These are phyloP conservation scores for Virgularia gustaviana DNA, from an alignment of 92 coral and sea anemone species.

Conservation along the genomic window DNA sequence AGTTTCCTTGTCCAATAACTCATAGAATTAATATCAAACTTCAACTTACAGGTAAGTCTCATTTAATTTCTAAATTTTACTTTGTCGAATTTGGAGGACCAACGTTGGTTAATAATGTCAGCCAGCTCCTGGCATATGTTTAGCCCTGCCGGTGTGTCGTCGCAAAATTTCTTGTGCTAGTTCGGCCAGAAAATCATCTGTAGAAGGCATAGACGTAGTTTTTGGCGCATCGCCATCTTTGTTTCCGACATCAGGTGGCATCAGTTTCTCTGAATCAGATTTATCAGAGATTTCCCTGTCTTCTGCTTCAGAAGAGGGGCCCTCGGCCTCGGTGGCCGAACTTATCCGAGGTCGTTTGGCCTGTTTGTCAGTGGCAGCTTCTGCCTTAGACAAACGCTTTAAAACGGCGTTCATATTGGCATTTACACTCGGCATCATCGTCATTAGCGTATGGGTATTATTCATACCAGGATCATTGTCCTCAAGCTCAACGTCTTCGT, in stretches of 20 bases:
- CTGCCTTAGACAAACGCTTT: not conserved
- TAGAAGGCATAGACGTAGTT: not conserved
- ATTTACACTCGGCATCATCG: not conserved
- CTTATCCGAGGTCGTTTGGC: not conserved
- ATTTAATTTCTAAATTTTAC: constrained; percentile 6
- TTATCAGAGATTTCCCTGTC: constrained; percentile 1
- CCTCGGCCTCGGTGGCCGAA: not conserved
- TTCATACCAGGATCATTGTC: not conserved
- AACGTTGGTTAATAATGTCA: constrained; percentile 43
- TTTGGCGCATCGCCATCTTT: constrained; percentile 1
- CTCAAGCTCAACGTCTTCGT: too few species aligned
- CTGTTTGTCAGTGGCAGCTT: not conserved
- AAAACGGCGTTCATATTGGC: not conserved
- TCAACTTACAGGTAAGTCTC: constrained; percentile 6
- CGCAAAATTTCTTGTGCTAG: constrained; percentile 35
- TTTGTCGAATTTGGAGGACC: constrained; percentile 43
- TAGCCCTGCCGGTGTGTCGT: constrained; percentile 21
- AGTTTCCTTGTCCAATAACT: not conserved
- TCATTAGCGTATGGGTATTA: not conserved
- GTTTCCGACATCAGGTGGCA: not conserved
- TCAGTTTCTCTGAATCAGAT: constrained; percentile 41
- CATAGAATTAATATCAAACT: too few species aligned
- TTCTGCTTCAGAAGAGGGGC: not conserved
- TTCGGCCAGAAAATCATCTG: constrained; percentile 28
- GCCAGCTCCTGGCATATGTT: constrained; percentile 31